Base-by-base conservation (phyloP, 2,888 invertebrate species). In the Incurvaria masculella region DNA sequence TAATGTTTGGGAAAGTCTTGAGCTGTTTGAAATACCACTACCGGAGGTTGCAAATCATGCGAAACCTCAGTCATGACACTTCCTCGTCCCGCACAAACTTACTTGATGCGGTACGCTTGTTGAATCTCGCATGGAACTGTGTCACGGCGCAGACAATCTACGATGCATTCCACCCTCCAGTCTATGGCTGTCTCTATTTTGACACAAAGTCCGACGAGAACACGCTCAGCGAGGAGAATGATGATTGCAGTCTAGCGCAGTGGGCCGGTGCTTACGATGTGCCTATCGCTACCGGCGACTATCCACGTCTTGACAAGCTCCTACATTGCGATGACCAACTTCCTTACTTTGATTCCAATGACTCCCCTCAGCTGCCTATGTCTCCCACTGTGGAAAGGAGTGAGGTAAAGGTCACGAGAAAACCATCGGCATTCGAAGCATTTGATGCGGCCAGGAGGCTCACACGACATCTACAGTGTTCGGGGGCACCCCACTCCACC, bases 361-460 rank as follows among this genome's bases (percentile, higher is more conserved):
- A 39, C 14, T 19, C 39, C 26, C 2, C 21, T 11, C 16, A 6
- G 5, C 11, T 17, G 18, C 21, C 49, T 4, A 11, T 14, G 19
- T 14, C 23, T 17, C 6, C 18, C 2, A 39, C 26, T 18, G 40
- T 33, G 40, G 19, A 17, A 14, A 26, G 46, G 1, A n/a, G 11
- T 1, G 45, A 45, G 14, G 43, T 46, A 18, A 39, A 48, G 33
- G 38, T 23, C 21, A 41, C 44, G 23, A n/a, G 26, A 40, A 21
- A 52, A 50, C 45, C 55, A 21, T 61, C 61, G 11, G 56, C 58
- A 27, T 55, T 61, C 39, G 59, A 63, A 43, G 63, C 64, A 16
- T 63, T 59, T 47, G 62, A 63, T 53, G 64, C 65, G 27, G 62
- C 63, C 51, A 62, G 61, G 52, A 60, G 63, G 48, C 56, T 65